Evolutionary conservation across 2,888 invertebrate species (phyloP).

Genomic region (Graphium colonna): DNA sequence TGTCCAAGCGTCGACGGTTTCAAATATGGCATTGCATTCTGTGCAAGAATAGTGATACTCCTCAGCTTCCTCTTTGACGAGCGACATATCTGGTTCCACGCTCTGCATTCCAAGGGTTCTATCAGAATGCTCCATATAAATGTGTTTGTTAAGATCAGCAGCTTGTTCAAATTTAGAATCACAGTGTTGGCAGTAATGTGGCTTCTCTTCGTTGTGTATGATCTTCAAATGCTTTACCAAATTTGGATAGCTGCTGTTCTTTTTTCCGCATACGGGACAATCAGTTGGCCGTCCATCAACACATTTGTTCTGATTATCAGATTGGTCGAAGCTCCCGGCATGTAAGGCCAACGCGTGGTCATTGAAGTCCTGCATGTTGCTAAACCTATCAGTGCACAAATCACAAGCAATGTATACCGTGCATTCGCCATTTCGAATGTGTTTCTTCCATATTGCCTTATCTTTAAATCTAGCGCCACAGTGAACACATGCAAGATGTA

Average conservation of each 20-base stretch:
- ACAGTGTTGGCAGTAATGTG: constrained; percentile 81
- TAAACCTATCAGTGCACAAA: constrained; percentile 67
- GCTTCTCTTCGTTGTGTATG: constrained; percentile 68
- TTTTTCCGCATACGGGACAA: constrained; percentile 78
- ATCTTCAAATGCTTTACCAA: constrained; percentile 79
- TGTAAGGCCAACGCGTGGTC: constrained; percentile 69
- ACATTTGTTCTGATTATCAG: constrained; percentile 63
- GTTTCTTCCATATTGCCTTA: constrained; percentile 65
- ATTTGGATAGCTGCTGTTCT: constrained; percentile 77
- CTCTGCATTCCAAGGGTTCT: constrained; percentile 50
- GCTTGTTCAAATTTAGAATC: constrained; percentile 78
- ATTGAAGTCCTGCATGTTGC: constrained; percentile 69
- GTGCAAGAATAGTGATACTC: constrained; percentile 81
- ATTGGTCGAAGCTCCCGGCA: constrained; percentile 63
- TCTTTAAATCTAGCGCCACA: constrained; percentile 70
- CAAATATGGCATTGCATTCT: constrained; percentile 80
- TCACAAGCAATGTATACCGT: constrained; percentile 80
- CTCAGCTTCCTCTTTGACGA: constrained; percentile 73
- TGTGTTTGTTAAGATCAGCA: constrained; percentile 78
- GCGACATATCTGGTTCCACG: constrained; percentile 61
- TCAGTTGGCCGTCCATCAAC: constrained; percentile 71
- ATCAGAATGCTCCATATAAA: constrained; percentile 79
- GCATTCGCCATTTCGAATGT: constrained; percentile 77
- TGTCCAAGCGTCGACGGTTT: constrained; percentile 78
- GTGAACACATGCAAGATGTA: constrained; percentile 66